Percentiles rank a stretch among this genome's conserved stretches.
These are phyloP conservation scores for Choloepus didactylus DNA, from an alignment of 2,797 vertebrate genomes.

Conservation along the genomic window DNA sequence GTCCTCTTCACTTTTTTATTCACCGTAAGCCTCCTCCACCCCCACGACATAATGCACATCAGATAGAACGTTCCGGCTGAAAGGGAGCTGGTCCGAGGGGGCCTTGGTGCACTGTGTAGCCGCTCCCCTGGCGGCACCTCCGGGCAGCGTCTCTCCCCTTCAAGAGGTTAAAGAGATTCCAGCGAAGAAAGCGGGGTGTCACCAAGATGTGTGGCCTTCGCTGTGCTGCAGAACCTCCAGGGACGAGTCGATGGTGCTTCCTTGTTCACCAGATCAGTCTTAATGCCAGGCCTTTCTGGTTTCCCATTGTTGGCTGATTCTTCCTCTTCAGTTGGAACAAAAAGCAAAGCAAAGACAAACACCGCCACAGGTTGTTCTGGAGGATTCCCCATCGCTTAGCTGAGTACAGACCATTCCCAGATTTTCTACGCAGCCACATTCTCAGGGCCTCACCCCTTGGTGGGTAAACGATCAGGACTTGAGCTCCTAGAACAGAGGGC, in stretches of 20 bases:
- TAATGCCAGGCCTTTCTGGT: not conserved
- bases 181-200: not conserved
- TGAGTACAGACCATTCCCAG: not conserved
- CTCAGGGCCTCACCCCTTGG: conserved; percentile 3
- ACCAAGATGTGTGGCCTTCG: not conserved
- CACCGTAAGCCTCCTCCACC: not conserved
- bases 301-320: not conserved
- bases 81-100: not conserved
- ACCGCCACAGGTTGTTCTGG: not conserved
- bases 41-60: not conserved
- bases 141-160: not conserved
- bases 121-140: too few relatives aligned
- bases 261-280: not conserved
- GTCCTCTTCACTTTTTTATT: not conserved
- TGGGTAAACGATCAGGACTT: conserved; percentile 48
- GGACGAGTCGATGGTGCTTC: not conserved
- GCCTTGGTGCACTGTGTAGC: not conserved
- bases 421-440: conserved; percentile 33
- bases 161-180: not conserved
- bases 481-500: conserved; percentile 54
- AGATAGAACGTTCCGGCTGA: not conserved
- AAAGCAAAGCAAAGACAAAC: not conserved
- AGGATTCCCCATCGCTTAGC: not conserved
- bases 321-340: conserved; percentile 13
- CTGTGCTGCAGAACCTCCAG: not conserved